Evolutionary conservation across 2,888 invertebrate species (phyloP), one percentile per base, ranked within the genome.

Genomic region (Patella ulyssiponensis): DNA sequence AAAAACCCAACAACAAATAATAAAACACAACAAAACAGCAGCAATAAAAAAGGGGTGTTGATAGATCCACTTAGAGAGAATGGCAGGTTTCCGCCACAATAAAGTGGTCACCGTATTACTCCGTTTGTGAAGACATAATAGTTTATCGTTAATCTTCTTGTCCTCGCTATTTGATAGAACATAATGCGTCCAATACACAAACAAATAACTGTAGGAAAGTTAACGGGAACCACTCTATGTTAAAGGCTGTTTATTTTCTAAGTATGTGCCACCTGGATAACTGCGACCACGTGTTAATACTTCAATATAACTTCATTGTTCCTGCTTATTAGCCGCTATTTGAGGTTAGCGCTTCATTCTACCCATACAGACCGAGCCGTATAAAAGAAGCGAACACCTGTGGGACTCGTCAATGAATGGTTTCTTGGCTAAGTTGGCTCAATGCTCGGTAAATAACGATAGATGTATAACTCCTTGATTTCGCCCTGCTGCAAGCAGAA

Each of bases 321-420:
- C 64, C 64, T 64, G 64, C 64, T 64, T 64, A 64, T 64, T 64
- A 64, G 23, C 64, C 23, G 23, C 20, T 64, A 64, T 64, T 23
- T 64, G 64, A 64, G 64, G 64, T 64, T 64, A 64, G 23, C 64
- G 64, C 23, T 64, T 64, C 23, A 64, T 64, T 64, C 64, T 64
- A 64, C 14, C 64, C 14, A 23, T 64, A 64, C 64, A 64, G 23
- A 64, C 23, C 64, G 64, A 64, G 20, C 20, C 20, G 23, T 64
- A 64, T 64, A 64, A 64, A 64, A 64, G 64, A 64, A 64, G 64
- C 20, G 64, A 64, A 64, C 64, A 64, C 64, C 64, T 64, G 64
- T 64, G 64, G 12, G 64, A 64, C 64, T 64, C 23, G 64, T 64
- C 64, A 64, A 64, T 64, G 64, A 64, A 64, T 64, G 11, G 64